These are phyloP conservation scores for Sphaerolaimus hirsutus DNA, from an alignment of 2,888 invertebrate species.

Conservation along the genomic window DNA sequence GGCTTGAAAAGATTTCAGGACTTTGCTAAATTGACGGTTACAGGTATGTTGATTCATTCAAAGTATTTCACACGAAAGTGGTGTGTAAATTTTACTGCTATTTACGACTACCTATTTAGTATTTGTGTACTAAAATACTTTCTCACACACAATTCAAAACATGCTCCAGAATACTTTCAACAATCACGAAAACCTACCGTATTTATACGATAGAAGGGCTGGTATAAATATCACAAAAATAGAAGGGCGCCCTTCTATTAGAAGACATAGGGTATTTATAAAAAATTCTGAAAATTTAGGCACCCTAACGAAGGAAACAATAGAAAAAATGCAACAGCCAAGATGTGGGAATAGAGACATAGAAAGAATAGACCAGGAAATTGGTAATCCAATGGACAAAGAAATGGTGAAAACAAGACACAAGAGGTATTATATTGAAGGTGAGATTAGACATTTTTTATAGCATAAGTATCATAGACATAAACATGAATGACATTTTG, in stretches of 20 bases:
- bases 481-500: too few species aligned
- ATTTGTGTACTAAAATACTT: too few species aligned
- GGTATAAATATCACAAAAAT: not conserved
- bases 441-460: constrained; percentile 3
- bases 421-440: constrained; percentile 13
- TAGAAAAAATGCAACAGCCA: constrained; percentile 5
- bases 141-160: too few species aligned
- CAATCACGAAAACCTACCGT: not conserved
- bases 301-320: constrained; percentile 5
- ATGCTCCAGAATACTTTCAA: not conserved
- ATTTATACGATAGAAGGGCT: too few species aligned
- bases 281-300: constrained; percentile 2
- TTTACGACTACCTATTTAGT: not conserved
- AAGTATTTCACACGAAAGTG: too few species aligned
- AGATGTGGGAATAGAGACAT: constrained; percentile 4
- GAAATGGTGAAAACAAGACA: not conserved
- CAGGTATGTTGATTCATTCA: too few species aligned
- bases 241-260: not conserved
- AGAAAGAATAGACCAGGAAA: constrained; percentile 3
- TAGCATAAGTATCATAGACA: not conserved
- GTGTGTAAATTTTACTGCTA: not conserved
- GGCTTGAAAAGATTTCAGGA: constrained; percentile 3
- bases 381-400: constrained; percentile 1
- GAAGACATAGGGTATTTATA: constrained; percentile 9
- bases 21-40: constrained; percentile 3